phyloP scores from a whole-genome alignment of 1,140 invertebrate genomes.

The Akabosia matsudoensis region DNA sequence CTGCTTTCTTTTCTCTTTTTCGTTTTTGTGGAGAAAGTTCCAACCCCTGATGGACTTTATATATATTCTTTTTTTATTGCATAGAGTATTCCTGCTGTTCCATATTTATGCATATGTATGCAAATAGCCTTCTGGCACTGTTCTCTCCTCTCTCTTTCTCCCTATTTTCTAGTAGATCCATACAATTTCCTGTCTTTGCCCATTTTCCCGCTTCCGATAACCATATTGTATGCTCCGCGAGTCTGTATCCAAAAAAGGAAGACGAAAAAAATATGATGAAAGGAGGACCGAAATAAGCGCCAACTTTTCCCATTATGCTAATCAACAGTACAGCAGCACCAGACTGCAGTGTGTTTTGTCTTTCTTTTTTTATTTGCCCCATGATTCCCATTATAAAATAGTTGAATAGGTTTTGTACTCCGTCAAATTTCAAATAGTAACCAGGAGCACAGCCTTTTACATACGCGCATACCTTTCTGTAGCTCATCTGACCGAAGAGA shows the following conservation, averaged over 20 bases:
- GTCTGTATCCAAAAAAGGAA: neutral
- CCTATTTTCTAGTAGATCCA: too few relatives aligned
- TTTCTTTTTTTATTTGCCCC: conserved; percentile 39
- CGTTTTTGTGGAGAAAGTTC: too few relatives aligned
- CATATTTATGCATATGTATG: neutral
- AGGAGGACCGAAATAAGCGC: neutral
- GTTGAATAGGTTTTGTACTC: too few relatives aligned
- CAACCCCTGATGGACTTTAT: too few relatives aligned
- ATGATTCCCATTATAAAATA: conserved; percentile 40
- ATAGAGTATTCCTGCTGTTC: neutral
- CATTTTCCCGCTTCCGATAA: neutral
- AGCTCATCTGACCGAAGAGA: too few relatives aligned
- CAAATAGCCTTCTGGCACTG: neutral
- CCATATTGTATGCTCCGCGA: too few relatives aligned
- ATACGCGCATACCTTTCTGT: too few relatives aligned
- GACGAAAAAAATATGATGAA: neutral
- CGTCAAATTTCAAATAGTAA: too few relatives aligned
- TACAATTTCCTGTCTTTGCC: too few relatives aligned
- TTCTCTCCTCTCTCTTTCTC: too few relatives aligned
- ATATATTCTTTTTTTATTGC: too few relatives aligned
- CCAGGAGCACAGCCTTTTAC: too few relatives aligned
- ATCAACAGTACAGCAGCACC: conserved; percentile 28
- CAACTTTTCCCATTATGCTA: conserved; percentile 48
- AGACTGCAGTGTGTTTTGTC: neutral
- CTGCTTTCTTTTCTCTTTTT: neutral